Percentiles rank a stretch among this genome's conserved stretches.
These are phyloP conservation scores for Cheilosia soror DNA, from an alignment of 2,888 invertebrate genomes.

Conservation along the genomic window DNA sequence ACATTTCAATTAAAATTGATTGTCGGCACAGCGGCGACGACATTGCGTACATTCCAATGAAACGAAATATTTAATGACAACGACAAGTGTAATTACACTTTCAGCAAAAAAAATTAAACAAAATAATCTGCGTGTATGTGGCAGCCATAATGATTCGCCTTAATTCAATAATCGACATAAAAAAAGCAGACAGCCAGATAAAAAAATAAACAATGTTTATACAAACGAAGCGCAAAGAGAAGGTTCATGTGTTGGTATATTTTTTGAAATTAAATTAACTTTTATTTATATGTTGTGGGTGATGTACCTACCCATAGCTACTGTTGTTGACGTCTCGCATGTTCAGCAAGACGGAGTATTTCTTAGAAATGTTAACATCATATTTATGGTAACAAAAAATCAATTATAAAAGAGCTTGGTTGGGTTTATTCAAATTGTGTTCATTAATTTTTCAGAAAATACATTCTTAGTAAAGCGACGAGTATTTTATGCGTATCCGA, in stretches of 20 bases:
- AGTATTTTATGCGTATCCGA: too few species aligned
- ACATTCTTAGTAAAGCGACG: too few species aligned
- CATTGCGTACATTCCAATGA: constrained; percentile 33
- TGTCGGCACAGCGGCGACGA: constrained; percentile 18
- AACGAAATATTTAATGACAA: constrained; percentile 58
- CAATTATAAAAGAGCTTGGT: too few species aligned
- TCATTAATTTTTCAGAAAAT: too few species aligned
- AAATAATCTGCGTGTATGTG: constrained; percentile 5
- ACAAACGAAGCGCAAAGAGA: not conserved
- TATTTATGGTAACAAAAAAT: too few species aligned
- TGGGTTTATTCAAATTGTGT: too few species aligned
- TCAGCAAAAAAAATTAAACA: not conserved
- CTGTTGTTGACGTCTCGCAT: too few species aligned
- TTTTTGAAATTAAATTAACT: constrained; percentile 1
- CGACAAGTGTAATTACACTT: constrained; percentile 53
- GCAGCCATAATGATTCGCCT: constrained; percentile 40
- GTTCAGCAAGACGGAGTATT: too few species aligned
- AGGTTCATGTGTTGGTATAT: not conserved
- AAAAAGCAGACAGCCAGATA: not conserved
- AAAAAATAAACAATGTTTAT: not conserved
- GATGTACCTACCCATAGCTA: too few species aligned
- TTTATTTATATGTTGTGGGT: constrained; percentile 7
- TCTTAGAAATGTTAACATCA: too few species aligned
- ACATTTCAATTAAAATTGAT: constrained; percentile 62
- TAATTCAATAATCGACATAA: constrained; percentile 42